phyloP scores from a whole-genome alignment of 2,888 invertebrate species.

The Selenia dentaria region DNA sequence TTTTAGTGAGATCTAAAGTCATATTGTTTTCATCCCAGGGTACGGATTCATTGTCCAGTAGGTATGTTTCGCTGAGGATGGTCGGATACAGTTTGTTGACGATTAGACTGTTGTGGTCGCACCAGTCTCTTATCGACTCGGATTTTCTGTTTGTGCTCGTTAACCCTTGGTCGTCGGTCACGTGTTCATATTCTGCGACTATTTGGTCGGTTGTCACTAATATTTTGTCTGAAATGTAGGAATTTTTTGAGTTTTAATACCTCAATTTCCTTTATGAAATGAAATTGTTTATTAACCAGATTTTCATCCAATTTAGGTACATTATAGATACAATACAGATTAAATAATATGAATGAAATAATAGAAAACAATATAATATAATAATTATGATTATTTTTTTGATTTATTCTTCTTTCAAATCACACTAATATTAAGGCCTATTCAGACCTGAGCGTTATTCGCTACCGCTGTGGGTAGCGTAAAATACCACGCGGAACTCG shows the following conservation, averaged over 20 bases:
- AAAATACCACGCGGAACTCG: too few relatives aligned
- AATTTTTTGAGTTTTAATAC: neutral
- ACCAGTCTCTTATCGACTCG: constrained; percentile 74
- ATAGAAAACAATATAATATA: too few relatives aligned
- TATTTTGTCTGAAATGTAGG: constrained; percentile 84
- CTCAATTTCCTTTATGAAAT: too few relatives aligned
- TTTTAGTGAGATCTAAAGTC: constrained; percentile 54
- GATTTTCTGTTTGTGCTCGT: constrained; percentile 59
- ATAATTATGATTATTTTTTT: too few relatives aligned
- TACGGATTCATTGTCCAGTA: constrained; percentile 61
- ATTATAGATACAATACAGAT: too few relatives aligned
- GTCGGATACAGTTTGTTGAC: constrained; percentile 77
- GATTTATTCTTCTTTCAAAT: too few relatives aligned
- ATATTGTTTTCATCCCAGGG: constrained; percentile 55
- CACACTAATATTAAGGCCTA: too few relatives aligned
- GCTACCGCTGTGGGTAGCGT: too few relatives aligned
- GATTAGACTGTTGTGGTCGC: constrained; percentile 64
- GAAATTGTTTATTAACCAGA: too few relatives aligned
- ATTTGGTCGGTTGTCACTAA: constrained; percentile 85
- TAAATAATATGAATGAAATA: too few relatives aligned
- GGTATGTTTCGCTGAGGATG: constrained; percentile 65
- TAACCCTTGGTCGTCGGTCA: constrained; percentile 55
- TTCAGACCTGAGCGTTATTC: too few relatives aligned
- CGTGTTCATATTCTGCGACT: constrained; percentile 84
- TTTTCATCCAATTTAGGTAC: too few relatives aligned